phyloP scores from a whole-genome alignment of 1,140 invertebrate species.

The Andrena cerasifolii region DNA sequence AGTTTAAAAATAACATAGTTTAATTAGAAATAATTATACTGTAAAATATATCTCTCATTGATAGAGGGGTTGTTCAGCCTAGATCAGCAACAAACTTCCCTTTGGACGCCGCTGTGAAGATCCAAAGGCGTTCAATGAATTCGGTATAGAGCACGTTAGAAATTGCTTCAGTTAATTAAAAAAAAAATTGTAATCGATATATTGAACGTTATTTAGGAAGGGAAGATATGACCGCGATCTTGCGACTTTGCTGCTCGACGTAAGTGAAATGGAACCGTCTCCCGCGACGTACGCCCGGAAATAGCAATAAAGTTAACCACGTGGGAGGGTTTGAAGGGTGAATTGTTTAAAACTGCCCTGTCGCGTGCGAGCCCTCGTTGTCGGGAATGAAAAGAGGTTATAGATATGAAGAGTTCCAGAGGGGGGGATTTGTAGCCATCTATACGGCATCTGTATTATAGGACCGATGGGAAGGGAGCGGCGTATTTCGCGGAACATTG shows the following conservation, averaged over 20 bases:
- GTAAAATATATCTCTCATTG: no score
- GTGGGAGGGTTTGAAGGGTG: constrained; percentile 55
- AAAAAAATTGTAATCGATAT: no score
- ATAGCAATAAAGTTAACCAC: constrained; percentile 61
- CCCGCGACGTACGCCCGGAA: constrained; percentile 38
- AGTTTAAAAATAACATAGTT: no score
- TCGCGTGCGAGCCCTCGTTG: constrained; percentile 32
- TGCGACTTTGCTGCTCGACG: not conserved
- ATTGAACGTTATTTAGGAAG: no score
- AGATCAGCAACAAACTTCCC: no score
- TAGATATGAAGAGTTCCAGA: constrained; percentile 75
- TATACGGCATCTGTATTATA: constrained; percentile 70
- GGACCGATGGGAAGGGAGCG: constrained; percentile 32
- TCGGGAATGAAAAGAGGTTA: constrained; percentile 65
- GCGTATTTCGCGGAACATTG: constrained; percentile 78
- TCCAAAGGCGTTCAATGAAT: no score
- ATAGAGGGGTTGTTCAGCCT: no score
- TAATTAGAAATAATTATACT: no score
- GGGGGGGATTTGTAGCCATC: constrained; percentile 72
- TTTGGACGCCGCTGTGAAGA: no score
- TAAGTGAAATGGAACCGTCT: constrained; percentile 33
- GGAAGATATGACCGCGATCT: no score
- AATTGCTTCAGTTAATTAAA: no score
- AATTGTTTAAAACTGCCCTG: constrained; percentile 75
- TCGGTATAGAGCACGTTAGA: no score